Percentiles rank a stretch among this genome's conserved stretches.
Conservation (phyloP, 2,888 invertebrate genomes). For the Subacronicta megacephala region DNA sequence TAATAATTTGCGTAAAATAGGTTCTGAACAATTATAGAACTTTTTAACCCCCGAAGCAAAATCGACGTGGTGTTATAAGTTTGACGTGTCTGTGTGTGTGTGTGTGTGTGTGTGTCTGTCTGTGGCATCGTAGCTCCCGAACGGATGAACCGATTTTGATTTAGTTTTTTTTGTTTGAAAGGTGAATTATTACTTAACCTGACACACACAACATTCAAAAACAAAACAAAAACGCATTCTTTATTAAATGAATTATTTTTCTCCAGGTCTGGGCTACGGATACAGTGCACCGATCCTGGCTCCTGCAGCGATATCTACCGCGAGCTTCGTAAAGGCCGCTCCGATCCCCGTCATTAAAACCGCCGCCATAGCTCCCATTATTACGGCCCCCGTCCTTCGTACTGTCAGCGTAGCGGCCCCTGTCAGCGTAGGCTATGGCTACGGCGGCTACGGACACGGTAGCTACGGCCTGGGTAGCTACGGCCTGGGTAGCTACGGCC, state of each 20-base stretch:
- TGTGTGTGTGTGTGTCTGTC: no score
- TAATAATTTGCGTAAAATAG: no score
- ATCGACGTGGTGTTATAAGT: no score
- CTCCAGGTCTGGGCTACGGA: constrained; percentile 50
- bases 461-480: constrained; percentile 38
- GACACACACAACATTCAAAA: no score
- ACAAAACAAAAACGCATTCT: no score
- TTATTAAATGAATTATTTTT: not conserved
- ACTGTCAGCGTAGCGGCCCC: constrained; percentile 55
- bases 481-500: constrained; percentile 33
- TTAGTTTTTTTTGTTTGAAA: no score
- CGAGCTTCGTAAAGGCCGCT: constrained; percentile 75
- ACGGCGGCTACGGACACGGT: constrained; percentile 34
- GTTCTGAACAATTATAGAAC: no score
- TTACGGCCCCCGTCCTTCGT: constrained; percentile 66
- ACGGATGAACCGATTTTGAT: no score
- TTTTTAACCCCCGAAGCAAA: no score
- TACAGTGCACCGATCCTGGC: constrained; percentile 49
- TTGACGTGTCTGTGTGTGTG: no score
- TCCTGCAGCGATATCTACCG: constrained; percentile 77
- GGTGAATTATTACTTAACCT: no score
- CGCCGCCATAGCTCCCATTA: constrained; percentile 66
- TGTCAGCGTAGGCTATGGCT: constrained; percentile 39
- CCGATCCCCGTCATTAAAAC: constrained; percentile 77
- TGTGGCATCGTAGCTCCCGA: no score